Percentiles rank a stretch among this genome's conserved stretches.
Conservation (phyloP, 1,140 invertebrate genomes). For the Drosophila chauvacae region DNA sequence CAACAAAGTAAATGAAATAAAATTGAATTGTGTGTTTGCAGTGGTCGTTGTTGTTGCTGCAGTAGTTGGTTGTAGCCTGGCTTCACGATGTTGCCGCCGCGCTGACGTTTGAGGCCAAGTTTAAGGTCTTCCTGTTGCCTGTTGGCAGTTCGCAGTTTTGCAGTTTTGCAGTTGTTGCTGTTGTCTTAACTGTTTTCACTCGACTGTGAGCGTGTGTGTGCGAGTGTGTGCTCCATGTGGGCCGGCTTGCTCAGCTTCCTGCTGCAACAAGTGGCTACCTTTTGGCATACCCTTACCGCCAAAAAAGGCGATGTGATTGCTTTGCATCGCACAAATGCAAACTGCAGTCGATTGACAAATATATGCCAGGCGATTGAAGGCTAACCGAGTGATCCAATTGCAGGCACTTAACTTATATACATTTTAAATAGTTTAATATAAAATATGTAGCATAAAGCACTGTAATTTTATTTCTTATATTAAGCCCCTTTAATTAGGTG, state of each 20-base stretch:
- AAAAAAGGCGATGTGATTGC: neutral
- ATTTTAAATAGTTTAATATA: neutral
- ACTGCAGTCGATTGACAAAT: conserved; percentile 6
- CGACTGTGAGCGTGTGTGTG: conserved; percentile 47
- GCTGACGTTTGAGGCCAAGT: conserved; percentile 75
- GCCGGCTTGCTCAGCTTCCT: conserved; percentile 65
- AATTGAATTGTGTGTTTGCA: conserved; percentile 81
- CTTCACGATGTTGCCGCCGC: conserved; percentile 71
- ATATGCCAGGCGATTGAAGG: neutral
- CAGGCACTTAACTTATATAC: neutral
- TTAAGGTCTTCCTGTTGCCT: conserved; percentile 80
- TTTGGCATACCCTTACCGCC: conserved; percentile 53
- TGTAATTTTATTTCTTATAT: neutral
- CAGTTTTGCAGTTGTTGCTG: conserved; percentile 29
- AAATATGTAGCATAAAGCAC: neutral
- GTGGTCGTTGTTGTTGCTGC: conserved; percentile 37
- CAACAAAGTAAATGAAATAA: conserved; percentile 79
- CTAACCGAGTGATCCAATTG: neutral
- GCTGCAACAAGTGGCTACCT: conserved; percentile 78
- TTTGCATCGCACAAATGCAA: conserved; percentile 1
- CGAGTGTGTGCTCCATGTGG: conserved; percentile 56
- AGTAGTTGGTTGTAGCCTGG: conserved; percentile 21
- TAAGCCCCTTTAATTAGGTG: neutral
- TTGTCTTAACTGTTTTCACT: conserved; percentile 81
- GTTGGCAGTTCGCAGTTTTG: conserved; percentile 68